A percentile compares a stretch with the other conserved stretches of the same genome.
These are phyloP conservation scores for Gadopsis marmoratus DNA, from an alignment of 2,797 vertebrate species.

Conservation along the genomic window DNA sequence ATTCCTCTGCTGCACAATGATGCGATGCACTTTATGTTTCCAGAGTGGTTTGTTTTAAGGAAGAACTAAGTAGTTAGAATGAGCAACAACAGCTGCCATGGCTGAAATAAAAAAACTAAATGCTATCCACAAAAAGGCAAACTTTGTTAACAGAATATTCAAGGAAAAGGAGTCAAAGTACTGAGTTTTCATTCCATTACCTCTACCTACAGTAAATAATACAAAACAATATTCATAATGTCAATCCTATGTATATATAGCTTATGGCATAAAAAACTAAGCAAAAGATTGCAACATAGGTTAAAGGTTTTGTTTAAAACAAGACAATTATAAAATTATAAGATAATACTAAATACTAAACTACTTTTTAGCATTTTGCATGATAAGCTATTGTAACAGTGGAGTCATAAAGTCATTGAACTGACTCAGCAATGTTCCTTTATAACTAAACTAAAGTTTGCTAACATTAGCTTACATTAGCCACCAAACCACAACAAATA, in stretches of 20 bases:
- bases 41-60: constrained; percentile 3
- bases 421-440: background rate
- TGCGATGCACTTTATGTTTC: constrained; percentile 1
- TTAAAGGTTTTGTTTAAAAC: background rate
- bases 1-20: constrained; percentile 16
- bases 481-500: too few relatives aligned
- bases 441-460: too few relatives aligned
- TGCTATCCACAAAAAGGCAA: background rate
- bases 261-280: too few relatives aligned
- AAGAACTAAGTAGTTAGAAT: background rate
- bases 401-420: background rate
- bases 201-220: background rate
- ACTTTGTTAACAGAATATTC: background rate
- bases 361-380: background rate
- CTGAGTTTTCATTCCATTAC: background rate
- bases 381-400: background rate
- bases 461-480: too few relatives aligned
- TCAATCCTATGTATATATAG: background rate
- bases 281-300: background rate
- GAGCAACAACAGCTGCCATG: accelerated
- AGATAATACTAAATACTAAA: background rate
- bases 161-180: background rate
- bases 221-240: background rate
- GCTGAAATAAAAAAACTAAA: background rate
- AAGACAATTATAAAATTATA: background rate